phyloP scores from a whole-genome alignment of 2,113 vertebrate species.

The Phalacrocorax pelagicus region DNA sequence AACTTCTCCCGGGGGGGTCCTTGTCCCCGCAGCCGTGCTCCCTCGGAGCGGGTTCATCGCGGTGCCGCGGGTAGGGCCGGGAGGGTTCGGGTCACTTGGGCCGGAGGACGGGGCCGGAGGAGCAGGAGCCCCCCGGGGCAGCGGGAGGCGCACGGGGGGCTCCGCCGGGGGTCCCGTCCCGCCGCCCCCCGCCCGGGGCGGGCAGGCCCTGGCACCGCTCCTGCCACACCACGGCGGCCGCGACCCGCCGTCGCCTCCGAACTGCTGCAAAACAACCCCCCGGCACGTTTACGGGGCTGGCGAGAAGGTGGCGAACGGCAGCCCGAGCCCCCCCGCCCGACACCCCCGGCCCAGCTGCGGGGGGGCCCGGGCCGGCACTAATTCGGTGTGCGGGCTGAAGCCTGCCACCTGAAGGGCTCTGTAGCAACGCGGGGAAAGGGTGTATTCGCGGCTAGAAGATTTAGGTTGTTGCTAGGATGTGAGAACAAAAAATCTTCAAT shows the following conservation, averaged over 20 bases:
- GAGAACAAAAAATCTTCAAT: slow-evolving; percentile 67
- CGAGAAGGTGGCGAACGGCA: not conserved
- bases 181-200: no score
- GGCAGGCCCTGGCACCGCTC: no score
- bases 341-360: not conserved
- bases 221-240: no score
- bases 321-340: not conserved
- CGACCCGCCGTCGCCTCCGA: not conserved
- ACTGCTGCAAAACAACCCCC: not conserved
- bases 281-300: not conserved
- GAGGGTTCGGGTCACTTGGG: no score
- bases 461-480: slow-evolving; percentile 81
- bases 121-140: no score
- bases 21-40: no score
- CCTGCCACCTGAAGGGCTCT: slow-evolving; percentile 47
- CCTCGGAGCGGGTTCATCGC: no score
- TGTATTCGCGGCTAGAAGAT: slow-evolving; percentile 73
- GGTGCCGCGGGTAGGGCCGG: no score
- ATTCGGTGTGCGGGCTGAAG: slow-evolving; percentile 51
- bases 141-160: no score
- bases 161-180: no score
- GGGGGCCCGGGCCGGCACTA: not conserved
- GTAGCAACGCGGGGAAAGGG: slow-evolving; percentile 57
- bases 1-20: no score
- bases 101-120: no score